Conservation (phyloP, 2,888 invertebrate species). For the Halictus ligatus region DNA sequence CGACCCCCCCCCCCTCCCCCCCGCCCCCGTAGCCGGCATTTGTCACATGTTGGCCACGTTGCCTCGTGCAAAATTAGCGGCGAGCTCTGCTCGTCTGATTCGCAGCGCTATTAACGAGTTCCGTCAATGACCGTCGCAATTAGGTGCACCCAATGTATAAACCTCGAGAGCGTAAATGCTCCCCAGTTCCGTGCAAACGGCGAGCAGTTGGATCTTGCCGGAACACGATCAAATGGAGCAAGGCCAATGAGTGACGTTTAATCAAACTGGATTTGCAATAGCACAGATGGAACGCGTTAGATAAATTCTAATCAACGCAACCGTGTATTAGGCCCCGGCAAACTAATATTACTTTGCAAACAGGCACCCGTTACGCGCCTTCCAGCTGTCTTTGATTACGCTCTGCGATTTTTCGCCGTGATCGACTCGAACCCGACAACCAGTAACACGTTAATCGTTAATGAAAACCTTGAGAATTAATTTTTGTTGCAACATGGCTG, state of each 20-base stretch:
- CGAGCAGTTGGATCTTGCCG: conserved; percentile 29
- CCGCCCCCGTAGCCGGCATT: background rate
- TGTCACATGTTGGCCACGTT: conserved; percentile 8
- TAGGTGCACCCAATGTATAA: conserved; percentile 61
- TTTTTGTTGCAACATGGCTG: too few relatives aligned
- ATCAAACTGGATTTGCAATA: conserved; percentile 38
- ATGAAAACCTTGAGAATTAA: too few relatives aligned
- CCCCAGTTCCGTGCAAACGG: conserved; percentile 24
- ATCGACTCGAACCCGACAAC: background rate
- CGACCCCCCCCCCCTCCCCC: background rate
- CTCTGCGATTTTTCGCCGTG: background rate
- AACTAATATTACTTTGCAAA: background rate
- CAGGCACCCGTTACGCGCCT: background rate
- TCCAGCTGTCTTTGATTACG: background rate
- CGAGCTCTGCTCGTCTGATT: conserved; percentile 24
- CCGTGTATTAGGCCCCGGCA: background rate
- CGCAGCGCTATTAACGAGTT: conserved; percentile 60
- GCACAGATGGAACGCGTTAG: conserved; percentile 3
- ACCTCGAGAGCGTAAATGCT: conserved; percentile 45
- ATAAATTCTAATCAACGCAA: conserved; percentile 28
- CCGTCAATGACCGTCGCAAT: conserved; percentile 65
- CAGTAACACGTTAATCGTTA: too few relatives aligned
- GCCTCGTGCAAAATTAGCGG: conserved; percentile 42
- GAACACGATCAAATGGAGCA: conserved; percentile 41
- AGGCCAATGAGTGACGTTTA: conserved; percentile 53